Evolutionary conservation across 2,113 vertebrate genomes (phyloP), one percentile per base, ranked within the genome.

Genomic region (Anseranas semipalmata): DNA sequence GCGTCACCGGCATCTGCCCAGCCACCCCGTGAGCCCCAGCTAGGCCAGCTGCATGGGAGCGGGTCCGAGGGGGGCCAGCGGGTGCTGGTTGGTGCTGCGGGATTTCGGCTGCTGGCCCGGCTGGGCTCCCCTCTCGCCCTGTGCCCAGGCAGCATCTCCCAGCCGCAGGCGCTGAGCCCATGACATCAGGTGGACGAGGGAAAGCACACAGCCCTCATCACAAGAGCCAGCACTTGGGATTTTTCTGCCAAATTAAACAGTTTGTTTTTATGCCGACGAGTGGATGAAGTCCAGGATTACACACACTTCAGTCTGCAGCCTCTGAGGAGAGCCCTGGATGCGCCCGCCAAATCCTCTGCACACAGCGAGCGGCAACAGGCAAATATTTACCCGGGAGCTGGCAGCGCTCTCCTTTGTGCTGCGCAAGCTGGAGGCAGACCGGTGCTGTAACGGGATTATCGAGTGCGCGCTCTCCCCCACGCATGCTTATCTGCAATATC

Each of bases 21-120:
- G 15, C 13, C 7, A 2, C 79, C 39, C 72, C 10, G 27, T 9
- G 15, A 39, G 37, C 45, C 45, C 52, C 67, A 16, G 28, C 27
- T 0, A 0, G 18, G 27, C 33, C 1, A 5, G 67, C 24, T 41
- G 66, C 3, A 2, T 24, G 2, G 1, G 28, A 53, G 52, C 15
- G 13, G 52, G 25, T 53, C 52, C 6, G 50, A 30, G 35, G 30
- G 28, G 3, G 2, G 30, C 50, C 1, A 84, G 37, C 0, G 2
- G 3, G 33, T 18, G 45, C 46, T 68, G n/a, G 9, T 18, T 30
- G n/a, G 13, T 30, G 20, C 20, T 60, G 56, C 56, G 19, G 30
- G 45, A 19, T 48, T 53, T 48, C 22, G 56, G 45, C 56, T 70
- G 4, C 67, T 39, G 5, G 53, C n/a, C 67, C 16, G 19, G 37